Percentiles rank a stretch among this genome's conserved stretches.
Evolutionary conservation across 2,797 vertebrate genomes (phyloP).

Genomic region (Harpagifer antarcticus): DNA sequence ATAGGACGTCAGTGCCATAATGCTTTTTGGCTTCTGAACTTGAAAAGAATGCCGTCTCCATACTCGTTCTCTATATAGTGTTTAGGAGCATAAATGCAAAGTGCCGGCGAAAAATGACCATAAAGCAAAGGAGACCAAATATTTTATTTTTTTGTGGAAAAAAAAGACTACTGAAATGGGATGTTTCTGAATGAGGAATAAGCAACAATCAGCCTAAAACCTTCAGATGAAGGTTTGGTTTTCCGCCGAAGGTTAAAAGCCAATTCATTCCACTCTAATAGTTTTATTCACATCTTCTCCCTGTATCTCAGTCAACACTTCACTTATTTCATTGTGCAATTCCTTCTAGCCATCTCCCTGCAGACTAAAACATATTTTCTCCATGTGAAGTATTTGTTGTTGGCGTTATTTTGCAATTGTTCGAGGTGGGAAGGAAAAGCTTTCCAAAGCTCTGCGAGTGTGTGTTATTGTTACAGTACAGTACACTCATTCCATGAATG

Average conservation of each 20-base stretch:
- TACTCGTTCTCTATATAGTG: not conserved
- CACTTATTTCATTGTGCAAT: conserved; percentile 67
- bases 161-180: not conserved
- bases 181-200: not conserved
- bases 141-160: not conserved
- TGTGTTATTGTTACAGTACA: conserved; percentile 73
- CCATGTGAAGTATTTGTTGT: conserved; percentile 74
- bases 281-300: conserved; percentile 39
- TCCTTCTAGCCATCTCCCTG: conserved; percentile 53
- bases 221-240: not conserved
- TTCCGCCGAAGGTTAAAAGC: conserved; percentile 12
- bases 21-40: not conserved
- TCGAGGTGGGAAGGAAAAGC: conserved; percentile 60
- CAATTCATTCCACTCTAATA: conserved; percentile 26
- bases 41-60: too few species aligned
- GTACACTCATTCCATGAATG: conserved; percentile 64
- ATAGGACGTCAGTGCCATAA: not conserved
- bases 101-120: not conserved
- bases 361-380: conserved; percentile 64
- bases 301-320: conserved; percentile 48
- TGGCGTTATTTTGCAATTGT: conserved; percentile 75
- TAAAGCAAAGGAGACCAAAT: not conserved
- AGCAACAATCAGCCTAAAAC: not conserved
- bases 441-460: conserved; percentile 47
- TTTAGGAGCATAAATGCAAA: not conserved